Conservation (phyloP, 2,797 vertebrate genomes). For the Poecilia velifera region DNA sequence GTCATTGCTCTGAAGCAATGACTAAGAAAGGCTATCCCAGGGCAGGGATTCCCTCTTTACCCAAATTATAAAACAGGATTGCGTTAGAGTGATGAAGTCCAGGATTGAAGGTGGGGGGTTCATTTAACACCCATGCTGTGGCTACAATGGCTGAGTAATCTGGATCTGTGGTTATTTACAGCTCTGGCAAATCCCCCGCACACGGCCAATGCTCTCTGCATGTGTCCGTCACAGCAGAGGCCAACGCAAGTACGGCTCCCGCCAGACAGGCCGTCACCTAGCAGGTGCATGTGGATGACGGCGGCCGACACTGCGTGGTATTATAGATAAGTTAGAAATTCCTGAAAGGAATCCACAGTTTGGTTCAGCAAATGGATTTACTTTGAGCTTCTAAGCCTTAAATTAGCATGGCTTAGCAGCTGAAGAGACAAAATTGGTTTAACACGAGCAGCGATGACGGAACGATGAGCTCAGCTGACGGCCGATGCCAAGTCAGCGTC, state of each 20-base stretch:
- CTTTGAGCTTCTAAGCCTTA: constrained; percentile 55
- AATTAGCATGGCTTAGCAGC: constrained; percentile 58
- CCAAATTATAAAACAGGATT: constrained; percentile 1
- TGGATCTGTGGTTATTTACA: constrained; percentile 81
- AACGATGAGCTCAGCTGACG: constrained; percentile 2
- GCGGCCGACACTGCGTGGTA: not conserved
- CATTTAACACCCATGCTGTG: constrained; percentile 47
- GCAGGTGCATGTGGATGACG: not conserved
- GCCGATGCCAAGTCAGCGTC: not conserved
- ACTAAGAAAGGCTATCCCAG: constrained; percentile 27
- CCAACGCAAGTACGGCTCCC: constrained; percentile 6
- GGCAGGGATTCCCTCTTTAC: constrained; percentile 65
- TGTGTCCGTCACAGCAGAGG: constrained; percentile 24
- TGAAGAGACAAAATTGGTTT: constrained; percentile 28
- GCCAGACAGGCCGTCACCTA: not conserved
- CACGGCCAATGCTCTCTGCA: constrained; percentile 30
- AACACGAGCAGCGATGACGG: not conserved
- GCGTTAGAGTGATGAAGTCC: not conserved
- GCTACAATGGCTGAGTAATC: constrained; percentile 72
- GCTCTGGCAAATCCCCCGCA: constrained; percentile 71
- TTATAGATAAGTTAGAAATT: not conserved
- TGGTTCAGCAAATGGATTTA: constrained; percentile 55
- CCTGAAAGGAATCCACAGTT: constrained; percentile 20
- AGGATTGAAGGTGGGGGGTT: constrained; percentile 2
- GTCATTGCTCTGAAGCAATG: not conserved